Evolutionary conservation across 2,797 vertebrate genomes (phyloP).

Genomic region (Brachyalestes nurse): DNA sequence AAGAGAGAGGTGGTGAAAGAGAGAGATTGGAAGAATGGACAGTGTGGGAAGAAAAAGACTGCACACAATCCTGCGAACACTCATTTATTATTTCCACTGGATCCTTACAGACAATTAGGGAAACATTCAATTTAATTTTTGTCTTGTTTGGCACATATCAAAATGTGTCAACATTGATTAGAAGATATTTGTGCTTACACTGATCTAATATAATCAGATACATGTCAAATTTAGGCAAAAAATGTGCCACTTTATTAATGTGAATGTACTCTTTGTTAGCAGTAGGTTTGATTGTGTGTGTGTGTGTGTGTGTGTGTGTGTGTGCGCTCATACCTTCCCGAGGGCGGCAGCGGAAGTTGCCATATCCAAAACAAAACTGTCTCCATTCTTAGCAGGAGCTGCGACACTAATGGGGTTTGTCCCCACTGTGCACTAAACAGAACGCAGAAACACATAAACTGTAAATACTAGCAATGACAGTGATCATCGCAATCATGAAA

Average conservation of each 20-base stretch:
- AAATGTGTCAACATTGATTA: too few relatives aligned
- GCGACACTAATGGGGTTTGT: constrained; percentile 81
- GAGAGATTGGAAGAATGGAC: background rate
- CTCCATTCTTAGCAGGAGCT: constrained; percentile 73
- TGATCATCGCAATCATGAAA: background rate
- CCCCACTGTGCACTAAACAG: constrained; percentile 74
- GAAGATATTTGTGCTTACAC: too few relatives aligned
- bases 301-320: background rate
- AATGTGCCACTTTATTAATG: background rate
- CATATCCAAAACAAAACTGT: constrained; percentile 82
- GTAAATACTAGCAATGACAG: background rate
- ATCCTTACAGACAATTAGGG: too few relatives aligned
- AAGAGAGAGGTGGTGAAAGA: background rate
- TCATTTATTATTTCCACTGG: too few relatives aligned
- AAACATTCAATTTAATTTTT: too few relatives aligned
- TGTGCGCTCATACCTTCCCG: constrained; percentile 72
- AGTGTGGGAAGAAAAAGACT: too few relatives aligned
- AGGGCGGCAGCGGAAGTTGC: constrained; percentile 79
- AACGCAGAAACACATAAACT: background rate
- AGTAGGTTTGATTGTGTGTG: background rate
- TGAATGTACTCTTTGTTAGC: background rate
- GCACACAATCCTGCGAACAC: too few relatives aligned
- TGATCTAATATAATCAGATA: background rate
- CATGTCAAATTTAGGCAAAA: too few relatives aligned
- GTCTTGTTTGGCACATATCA: too few relatives aligned